These are phyloP conservation scores for Pinctada fucata DNA, from an alignment of 2,888 invertebrate species.

Conservation along the genomic window DNA sequence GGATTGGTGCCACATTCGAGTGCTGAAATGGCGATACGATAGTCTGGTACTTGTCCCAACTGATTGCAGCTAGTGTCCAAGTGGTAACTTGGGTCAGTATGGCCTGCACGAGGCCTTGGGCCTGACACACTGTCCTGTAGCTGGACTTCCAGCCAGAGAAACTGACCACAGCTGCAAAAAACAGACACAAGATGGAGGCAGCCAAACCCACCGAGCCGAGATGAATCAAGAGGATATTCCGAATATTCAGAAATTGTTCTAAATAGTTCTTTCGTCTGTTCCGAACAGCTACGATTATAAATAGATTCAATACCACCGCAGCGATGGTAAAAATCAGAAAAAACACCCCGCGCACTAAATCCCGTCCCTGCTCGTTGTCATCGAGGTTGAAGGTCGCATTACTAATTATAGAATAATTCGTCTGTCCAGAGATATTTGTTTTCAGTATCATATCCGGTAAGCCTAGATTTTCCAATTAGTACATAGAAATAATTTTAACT, in stretches of 20 bases:
- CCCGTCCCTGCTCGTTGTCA: neutral
- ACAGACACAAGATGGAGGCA: slow-evolving; percentile 48
- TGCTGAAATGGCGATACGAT: slow-evolving; percentile 69
- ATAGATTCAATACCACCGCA: slow-evolving; percentile 57
- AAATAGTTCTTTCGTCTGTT: slow-evolving; percentile 59
- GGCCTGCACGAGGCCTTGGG: slow-evolving; percentile 57
- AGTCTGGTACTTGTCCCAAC: slow-evolving; percentile 72
- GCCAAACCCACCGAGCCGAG: slow-evolving; percentile 57
- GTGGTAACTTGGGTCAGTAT: slow-evolving; percentile 55
- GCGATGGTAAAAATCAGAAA: slow-evolving; percentile 54
- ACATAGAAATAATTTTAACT: too few species aligned
- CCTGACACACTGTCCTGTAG: slow-evolving; percentile 56
- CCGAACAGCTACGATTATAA: slow-evolving; percentile 59
- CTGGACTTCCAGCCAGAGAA: slow-evolving; percentile 60
- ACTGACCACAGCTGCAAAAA: slow-evolving; percentile 54
- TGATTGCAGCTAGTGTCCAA: slow-evolving; percentile 68
- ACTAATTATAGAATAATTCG: neutral
- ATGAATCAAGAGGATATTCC: slow-evolving; percentile 64
- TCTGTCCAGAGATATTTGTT: neutral
- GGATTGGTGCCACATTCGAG: slow-evolving; percentile 61
- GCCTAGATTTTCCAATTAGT: too few species aligned
- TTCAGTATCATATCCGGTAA: neutral
- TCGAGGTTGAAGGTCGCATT: too few species aligned
- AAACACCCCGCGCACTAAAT: slow-evolving; percentile 54
- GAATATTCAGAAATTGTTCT: too few species aligned